Percentiles rank a stretch among this genome's conserved stretches.
These are phyloP conservation scores for Glaucopsyche alexis DNA, from an alignment of 2,888 invertebrate genomes.

Conservation along the genomic window DNA sequence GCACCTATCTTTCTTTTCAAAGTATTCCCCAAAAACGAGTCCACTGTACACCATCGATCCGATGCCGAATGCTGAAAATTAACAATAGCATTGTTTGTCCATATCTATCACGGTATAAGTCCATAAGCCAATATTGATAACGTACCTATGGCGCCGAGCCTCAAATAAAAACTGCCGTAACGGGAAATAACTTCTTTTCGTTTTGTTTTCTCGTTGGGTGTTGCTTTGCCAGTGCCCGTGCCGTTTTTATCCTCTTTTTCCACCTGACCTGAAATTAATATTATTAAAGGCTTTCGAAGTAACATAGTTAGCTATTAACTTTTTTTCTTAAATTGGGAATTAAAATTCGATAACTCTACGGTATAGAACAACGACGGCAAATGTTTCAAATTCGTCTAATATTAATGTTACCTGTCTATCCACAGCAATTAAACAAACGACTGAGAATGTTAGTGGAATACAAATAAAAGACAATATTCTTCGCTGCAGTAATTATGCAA, in stretches of 20 bases:
- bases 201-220: slow-evolving; percentile 60
- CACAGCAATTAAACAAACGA: slow-evolving; percentile 60
- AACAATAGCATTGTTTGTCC: slow-evolving; percentile 8
- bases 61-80: slow-evolving; percentile 73
- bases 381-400: neutral
- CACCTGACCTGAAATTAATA: slow-evolving; percentile 52
- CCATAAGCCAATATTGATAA: slow-evolving; percentile 26
- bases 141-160: slow-evolving; percentile 89
- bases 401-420: slow-evolving; percentile 42
- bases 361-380: neutral
- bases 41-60: slow-evolving; percentile 87
- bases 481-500: slow-evolving; percentile 73
- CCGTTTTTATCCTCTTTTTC: slow-evolving; percentile 63
- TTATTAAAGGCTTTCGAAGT: slow-evolving; percentile 1
- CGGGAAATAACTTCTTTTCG: slow-evolving; percentile 70
- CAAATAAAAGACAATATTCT: slow-evolving; percentile 70
- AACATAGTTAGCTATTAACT: neutral
- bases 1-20: slow-evolving; percentile 85
- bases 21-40: slow-evolving; percentile 86
- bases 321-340: too few species aligned
- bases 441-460: slow-evolving; percentile 65
- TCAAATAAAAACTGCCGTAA: slow-evolving; percentile 92
- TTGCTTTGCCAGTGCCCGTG: slow-evolving; percentile 56
- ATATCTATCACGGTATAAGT: slow-evolving; percentile 24
- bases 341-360: neutral